Base-by-base conservation (phyloP, 1,140 invertebrate species). In the Drosophila virilis region DNA sequence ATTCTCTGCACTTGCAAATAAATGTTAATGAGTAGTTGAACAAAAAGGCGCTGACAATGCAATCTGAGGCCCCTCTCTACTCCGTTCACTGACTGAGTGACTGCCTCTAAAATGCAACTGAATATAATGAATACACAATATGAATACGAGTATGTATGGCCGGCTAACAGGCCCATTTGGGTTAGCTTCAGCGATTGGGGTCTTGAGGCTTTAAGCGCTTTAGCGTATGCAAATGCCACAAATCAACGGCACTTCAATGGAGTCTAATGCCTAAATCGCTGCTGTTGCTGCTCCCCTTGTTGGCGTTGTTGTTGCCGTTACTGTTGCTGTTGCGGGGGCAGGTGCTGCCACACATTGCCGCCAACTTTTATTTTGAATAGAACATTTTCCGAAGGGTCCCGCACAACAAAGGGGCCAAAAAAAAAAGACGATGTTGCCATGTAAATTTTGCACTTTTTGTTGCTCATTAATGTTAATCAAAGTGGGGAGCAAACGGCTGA, bases 1-100 rank as follows among this genome's bases (percentile, higher is more conserved):
- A 82, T 77, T 86, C 75, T 85, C 78, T 76, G 83, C 84, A 86
- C 83, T 88, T 83, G 83, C 79, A 86, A 86, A 89, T 86, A 86
- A 86, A 86, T 86, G 83, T 86, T 86, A 86, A 86, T 86, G 83
- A 86, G 84, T 88, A 86, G 83, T 86, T 86, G 81, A 80, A 86
- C 83, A 86, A 86, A 77, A 70, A 88, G 51, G 58, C 59, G 79
- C 83, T 86, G 79, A 86, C 83, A 86, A 86, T 88, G 83, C 83
- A 50, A 69, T 60, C 68, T 64, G 68, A 33, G 48, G 32, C 45
- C 38, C 60, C 43, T 58, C 54, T 67, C 54, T 42, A 55, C 38
- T 22, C 50, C 28, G 15, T 50, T 48, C 33, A 48, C 60, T 45
- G 65, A 59, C n/a, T 61, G 60, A 67, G 52, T 67, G 61, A 78